Conservation (phyloP, 2,797 vertebrate genomes). For the Myotis myotis region DNA sequence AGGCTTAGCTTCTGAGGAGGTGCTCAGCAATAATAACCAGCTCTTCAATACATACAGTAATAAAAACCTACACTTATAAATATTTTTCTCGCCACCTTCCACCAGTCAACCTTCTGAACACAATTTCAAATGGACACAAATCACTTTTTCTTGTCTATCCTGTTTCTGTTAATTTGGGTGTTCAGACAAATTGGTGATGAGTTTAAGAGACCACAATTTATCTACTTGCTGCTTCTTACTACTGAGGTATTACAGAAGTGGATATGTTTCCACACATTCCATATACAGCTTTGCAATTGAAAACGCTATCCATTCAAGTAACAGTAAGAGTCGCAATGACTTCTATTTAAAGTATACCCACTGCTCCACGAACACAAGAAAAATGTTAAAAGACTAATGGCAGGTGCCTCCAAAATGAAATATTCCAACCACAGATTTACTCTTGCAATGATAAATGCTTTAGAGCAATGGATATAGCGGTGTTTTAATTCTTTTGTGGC, state of each 20-base stretch:
- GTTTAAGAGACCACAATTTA: background rate
- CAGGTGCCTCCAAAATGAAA: background rate
- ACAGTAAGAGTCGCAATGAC: background rate
- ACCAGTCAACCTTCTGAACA: background rate
- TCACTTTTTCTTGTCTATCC: background rate
- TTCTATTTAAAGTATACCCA: background rate
- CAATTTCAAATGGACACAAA: background rate
- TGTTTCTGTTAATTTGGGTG: background rate
- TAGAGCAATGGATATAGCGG: background rate
- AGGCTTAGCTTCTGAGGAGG: too few relatives aligned
- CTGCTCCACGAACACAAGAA: background rate
- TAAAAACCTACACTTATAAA: background rate
- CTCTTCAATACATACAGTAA: background rate
- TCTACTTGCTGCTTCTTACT: background rate
- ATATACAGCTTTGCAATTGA: background rate
- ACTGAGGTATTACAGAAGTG: too few relatives aligned
- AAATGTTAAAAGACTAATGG: background rate
- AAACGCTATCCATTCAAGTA: background rate
- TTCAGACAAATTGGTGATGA: background rate
- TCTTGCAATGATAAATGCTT: background rate
- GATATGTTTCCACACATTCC: background rate
- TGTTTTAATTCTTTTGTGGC: background rate
- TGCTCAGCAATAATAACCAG: background rate
- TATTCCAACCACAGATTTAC: background rate
- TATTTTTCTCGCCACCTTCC: background rate